These are phyloP conservation scores for Ridgeia piscesae DNA, from an alignment of 1,140 invertebrate species.

Conservation along the genomic window DNA sequence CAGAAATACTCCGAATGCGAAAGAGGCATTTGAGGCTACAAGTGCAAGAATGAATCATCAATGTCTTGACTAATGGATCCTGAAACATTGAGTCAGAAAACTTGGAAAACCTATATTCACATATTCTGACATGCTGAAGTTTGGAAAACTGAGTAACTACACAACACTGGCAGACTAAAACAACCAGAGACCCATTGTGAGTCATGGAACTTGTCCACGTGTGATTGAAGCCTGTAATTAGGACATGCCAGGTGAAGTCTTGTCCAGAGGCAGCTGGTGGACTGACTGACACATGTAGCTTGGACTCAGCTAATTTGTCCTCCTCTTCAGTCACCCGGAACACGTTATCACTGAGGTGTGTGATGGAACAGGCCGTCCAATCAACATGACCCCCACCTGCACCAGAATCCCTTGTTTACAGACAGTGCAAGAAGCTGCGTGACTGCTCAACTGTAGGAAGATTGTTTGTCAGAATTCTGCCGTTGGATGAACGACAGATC, in stretches of 20 bases:
- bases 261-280: background rate
- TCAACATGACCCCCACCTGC: background rate
- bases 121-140: too few relatives aligned
- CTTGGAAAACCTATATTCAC: too few relatives aligned
- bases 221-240: background rate
- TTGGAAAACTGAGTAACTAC: too few relatives aligned
- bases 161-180: too few relatives aligned
- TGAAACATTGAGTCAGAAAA: too few relatives aligned
- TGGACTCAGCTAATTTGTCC: background rate
- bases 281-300: background rate
- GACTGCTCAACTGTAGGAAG: background rate
- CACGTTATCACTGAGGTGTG: background rate
- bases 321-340: background rate
- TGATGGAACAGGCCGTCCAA: background rate
- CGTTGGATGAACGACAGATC: background rate
- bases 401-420: background rate
- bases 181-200: too few relatives aligned
- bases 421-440: background rate
- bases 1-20: too few relatives aligned
- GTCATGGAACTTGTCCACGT: too few relatives aligned
- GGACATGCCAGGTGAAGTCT: background rate
- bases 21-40: too few relatives aligned
- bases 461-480: background rate
- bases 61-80: too few relatives aligned
- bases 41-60: too few relatives aligned